Evolutionary conservation across 1,140 invertebrate genomes (phyloP), one percentile per base, ranked within the genome.

Genomic region (Pristionchus pacificus): DNA sequence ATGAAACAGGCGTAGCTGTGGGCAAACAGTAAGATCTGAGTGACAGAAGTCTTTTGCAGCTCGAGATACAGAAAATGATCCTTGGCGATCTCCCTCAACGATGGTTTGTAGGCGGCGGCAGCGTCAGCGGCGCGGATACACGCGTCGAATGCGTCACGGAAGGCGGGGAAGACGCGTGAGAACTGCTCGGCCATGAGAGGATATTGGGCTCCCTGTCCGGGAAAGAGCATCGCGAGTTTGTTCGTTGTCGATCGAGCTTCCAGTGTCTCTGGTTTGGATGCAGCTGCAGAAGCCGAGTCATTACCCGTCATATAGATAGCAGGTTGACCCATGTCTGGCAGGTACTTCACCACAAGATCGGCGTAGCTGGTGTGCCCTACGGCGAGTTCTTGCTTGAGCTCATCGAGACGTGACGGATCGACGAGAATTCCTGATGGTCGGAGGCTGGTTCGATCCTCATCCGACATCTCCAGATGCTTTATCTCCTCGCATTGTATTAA

Each of bases 121-220:
- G n/a, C n/a, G n/a, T n/a, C n/a, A n/a, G n/a, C n/a, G n/a, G n/a
- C n/a, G n/a, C n/a, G 14, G 0, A 70, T 28, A 31, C 68, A 76
- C 0, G 3, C 15, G 24, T 67, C 60, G 13, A 76, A 62, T 0
- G 62, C 60, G 6, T 38, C 29, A 55, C 62, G 27, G 65, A 75
- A 76, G 1, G 33, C 28, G n/a, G 62, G 61, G 60, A 72, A 72
- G 31, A 24, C 55, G 25, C 60, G 62, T 6, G 65, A 60, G n/a
- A 76, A 61, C 58, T 76, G 72, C 38, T 61, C 30, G 32, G 68
- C 73, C 75, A 76, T 76, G 2, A 68, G 3, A 15, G 65, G 57
- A 67, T 71, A 76, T 30, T 76, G 72, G 6, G 72, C 59, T 55
- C 75, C 75, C 62, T 76, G 75, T 19, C 75, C 75, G 25, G 60